Evolutionary conservation across 1,140 invertebrate species (phyloP).

Genomic region (Drosophila micromelanica): DNA sequence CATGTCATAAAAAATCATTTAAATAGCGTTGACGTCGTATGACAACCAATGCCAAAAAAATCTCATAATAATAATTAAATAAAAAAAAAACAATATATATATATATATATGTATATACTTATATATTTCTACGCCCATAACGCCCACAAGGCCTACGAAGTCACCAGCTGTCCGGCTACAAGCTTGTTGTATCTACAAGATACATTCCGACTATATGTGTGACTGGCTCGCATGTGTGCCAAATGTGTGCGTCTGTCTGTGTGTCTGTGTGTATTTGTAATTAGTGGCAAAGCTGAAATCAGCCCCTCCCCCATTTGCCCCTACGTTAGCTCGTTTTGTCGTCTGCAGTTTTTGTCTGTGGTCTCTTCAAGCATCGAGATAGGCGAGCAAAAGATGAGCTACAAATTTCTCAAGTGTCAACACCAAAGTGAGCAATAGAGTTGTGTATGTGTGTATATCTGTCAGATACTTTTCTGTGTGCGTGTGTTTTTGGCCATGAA

Average conservation of each 20-base stretch:
- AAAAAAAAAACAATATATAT: background rate
- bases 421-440: conserved; percentile 64
- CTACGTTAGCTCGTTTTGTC: conserved; percentile 19
- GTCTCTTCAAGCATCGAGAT: conserved; percentile 67
- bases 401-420: conserved; percentile 84
- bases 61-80: conserved; percentile 48
- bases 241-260: conserved; percentile 11
- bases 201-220: conserved; percentile 57
- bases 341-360: conserved; percentile 71
- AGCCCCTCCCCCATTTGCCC: background rate
- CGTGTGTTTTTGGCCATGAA: conserved; percentile 67
- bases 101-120: no score
- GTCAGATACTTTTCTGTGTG: conserved; percentile 59
- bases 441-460: conserved; percentile 31
- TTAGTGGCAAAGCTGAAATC: conserved; percentile 65
- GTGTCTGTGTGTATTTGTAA: conserved; percentile 52
- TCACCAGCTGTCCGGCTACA: conserved; percentile 33
- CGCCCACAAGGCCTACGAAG: background rate
- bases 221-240: conserved; percentile 48
- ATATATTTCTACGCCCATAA: conserved; percentile 1
- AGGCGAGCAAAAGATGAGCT: conserved; percentile 80
- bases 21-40: conserved; percentile 75
- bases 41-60: no score
- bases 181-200: conserved; percentile 44
- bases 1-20: conserved; percentile 43